Evolutionary conservation across 2,888 invertebrate species (phyloP).

Genomic region (Blomia tropicalis): DNA sequence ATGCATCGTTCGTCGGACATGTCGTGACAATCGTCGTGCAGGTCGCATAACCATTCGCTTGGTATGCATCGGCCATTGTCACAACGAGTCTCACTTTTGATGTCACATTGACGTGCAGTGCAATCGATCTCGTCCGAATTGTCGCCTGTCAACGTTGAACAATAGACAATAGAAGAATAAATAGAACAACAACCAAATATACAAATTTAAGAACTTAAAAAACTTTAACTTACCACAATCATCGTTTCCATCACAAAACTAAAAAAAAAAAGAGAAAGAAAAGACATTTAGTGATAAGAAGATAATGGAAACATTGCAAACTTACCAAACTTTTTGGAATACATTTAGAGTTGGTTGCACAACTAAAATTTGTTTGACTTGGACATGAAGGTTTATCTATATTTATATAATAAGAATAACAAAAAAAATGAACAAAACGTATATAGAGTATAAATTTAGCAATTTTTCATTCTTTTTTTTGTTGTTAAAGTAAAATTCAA

Average conservation of each 20-base stretch:
- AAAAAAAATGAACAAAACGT: too few relatives aligned
- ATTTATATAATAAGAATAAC: too few relatives aligned
- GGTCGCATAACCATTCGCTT: conserved; percentile 31
- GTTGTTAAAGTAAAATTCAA: too few relatives aligned
- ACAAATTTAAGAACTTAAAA: not conserved
- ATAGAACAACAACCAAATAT: not conserved
- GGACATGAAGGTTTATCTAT: not conserved
- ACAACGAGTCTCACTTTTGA: conserved; percentile 31
- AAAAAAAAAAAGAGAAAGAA: too few relatives aligned
- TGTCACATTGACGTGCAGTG: conserved; percentile 28
- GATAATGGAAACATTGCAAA: too few relatives aligned
- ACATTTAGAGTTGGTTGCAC: not conserved
- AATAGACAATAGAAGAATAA: too few relatives aligned
- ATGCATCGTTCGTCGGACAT: conserved; percentile 32
- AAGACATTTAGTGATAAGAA: too few relatives aligned
- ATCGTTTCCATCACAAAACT: conserved; percentile 29
- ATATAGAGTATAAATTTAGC: too few relatives aligned
- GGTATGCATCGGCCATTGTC: conserved; percentile 32
- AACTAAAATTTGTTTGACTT: not conserved
- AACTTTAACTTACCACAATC: conserved; percentile 25
- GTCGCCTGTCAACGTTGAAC: conserved; percentile 19
- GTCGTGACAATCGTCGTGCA: conserved; percentile 33
- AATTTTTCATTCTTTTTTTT: too few relatives aligned
- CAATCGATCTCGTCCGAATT: conserved; percentile 27
- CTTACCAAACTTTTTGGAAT: not conserved